A percentile compares a stretch with the other conserved stretches of the same genome.
phyloP scores from a whole-genome alignment of 2,797 vertebrate genomes.

The Vultur gryphus region DNA sequence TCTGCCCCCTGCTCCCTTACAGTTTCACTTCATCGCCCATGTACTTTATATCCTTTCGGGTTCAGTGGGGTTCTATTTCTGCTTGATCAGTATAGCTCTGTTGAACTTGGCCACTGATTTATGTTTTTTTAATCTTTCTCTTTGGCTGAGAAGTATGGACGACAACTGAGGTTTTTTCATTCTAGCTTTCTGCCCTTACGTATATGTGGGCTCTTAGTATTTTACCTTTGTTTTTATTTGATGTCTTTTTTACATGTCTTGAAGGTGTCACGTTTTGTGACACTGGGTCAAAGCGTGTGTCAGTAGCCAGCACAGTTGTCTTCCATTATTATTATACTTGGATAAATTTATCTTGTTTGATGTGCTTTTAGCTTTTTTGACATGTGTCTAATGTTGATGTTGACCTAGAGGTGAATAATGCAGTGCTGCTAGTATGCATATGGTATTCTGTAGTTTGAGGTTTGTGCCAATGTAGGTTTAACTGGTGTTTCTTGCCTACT shows the following conservation, averaged over 20 bases:
- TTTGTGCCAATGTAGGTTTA: not conserved
- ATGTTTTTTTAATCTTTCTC: not conserved
- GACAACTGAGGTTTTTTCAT: not conserved
- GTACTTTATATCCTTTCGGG: not conserved
- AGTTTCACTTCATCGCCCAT: not conserved
- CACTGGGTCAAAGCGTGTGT: not conserved
- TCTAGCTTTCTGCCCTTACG: not conserved
- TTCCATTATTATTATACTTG: not conserved
- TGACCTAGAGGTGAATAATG: not conserved
- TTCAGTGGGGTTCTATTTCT: not conserved
- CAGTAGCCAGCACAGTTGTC: not conserved
- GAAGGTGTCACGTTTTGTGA: not conserved
- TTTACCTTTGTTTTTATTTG: not conserved
- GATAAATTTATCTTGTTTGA: constrained; percentile 2
- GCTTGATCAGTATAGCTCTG: not conserved
- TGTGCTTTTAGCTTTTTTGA: constrained; percentile 16
- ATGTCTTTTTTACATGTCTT: not conserved
- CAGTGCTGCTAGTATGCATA: not conserved
- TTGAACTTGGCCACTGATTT: not conserved
- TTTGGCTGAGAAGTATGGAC: not conserved
- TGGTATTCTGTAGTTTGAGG: not conserved
- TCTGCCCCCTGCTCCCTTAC: not conserved
- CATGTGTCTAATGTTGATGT: not conserved
- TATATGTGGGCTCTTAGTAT: not conserved
- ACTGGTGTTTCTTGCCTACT: not conserved